Evolutionary conservation across 2,113 vertebrate genomes (phyloP), one percentile per base, ranked within the genome.

Genomic region (Poecilia latipinna): DNA sequence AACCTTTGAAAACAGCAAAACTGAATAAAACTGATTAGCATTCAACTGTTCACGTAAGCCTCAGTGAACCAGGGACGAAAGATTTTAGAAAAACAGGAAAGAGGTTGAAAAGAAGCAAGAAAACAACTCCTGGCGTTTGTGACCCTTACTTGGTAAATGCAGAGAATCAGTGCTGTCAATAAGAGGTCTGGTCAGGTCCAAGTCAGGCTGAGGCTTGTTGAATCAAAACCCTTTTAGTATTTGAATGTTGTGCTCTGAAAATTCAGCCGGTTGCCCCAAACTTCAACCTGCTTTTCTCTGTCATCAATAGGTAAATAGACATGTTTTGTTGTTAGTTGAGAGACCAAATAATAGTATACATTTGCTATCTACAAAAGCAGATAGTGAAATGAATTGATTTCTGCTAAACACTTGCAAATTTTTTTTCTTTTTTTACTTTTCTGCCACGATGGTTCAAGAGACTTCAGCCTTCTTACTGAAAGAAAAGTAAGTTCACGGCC

Each of bases 381-480:
- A 86, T 65, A 64, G 82, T 87, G 88, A 89, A 90, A 78, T 87
- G 42, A 85, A 91, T 91, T 88, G 86, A 93, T 91, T 84, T 76
- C 67, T 60, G 61, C 4, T 7, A 51, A 51, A 51, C 17, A 24
- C 8, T n/a, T n/a, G 2, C 24, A n/a, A n/a, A 57, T 29, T 29
- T 29, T 29, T 29, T 29, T 2, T 29, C 3, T 29, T 29, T 29
- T 29, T 48, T 48, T 24, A n/a, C 51, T 8, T n/a, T 57, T 57
- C 22, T 57, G 24, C 22, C 51, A 57, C 0, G 8, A n/a, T 57
- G 24, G 8, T 24, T 17, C 4, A 65, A 35, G 65, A 67, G 22
- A 71, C 68, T 51, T 57, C 24, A 3, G 2, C 2, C 17, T 11
- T 57, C 24, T 57, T n/a, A n/a, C 24, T 8, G 24, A 57, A 57